Evolutionary conservation across 2,797 vertebrate species (phyloP).

Genomic region (Apodemus agrarius): DNA sequence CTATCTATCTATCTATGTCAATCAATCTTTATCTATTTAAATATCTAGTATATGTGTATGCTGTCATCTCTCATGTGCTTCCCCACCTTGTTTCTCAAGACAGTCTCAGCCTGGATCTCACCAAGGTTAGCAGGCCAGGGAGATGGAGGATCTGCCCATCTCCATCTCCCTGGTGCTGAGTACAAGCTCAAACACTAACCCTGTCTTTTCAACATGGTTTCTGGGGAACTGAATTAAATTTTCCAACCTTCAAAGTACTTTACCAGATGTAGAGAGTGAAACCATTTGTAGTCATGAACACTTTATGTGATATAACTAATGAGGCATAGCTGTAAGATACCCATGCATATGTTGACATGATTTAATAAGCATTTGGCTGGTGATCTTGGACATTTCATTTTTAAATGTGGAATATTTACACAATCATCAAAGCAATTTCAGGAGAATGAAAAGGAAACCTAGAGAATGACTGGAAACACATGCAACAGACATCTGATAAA

Average conservation of each 20-base stretch:
- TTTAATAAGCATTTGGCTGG: background rate
- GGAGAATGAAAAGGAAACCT: background rate
- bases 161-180: too few relatives aligned
- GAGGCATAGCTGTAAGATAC: background rate
- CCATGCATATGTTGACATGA: background rate
- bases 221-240: background rate
- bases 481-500: conserved; percentile 14
- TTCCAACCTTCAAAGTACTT: background rate
- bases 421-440: conserved; percentile 22
- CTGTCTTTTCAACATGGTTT: background rate
- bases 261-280: background rate
- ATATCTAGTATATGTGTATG: background rate
- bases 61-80: background rate
- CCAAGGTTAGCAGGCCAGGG: background rate
- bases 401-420: conserved; percentile 37
- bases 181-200: background rate
- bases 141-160: background rate
- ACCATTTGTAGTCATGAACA: background rate
- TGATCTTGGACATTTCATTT: conserved; percentile 5
- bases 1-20: background rate
- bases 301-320: background rate
- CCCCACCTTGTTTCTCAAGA: background rate
- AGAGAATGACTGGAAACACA: conserved; percentile 32
- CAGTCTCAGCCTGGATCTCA: background rate
- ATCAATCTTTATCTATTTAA: background rate